Conservation (phyloP, 35 echinoderm and acorn worm species). For the Eucidaris tribuloides region DNA sequence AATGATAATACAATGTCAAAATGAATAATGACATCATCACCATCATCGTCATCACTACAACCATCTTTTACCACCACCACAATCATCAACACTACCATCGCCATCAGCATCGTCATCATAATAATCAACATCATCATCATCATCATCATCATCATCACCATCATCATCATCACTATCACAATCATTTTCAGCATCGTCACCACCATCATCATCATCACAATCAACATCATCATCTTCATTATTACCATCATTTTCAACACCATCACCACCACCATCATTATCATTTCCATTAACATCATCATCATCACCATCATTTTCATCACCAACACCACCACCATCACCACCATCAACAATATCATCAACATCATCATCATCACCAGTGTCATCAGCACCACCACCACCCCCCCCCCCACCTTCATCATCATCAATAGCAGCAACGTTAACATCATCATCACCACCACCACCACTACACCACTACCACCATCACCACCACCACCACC, state of each 20-base stretch:
- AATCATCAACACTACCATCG: neutral
- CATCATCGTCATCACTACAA: neutral
- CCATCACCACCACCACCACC: neutral
- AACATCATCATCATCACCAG: neutral
- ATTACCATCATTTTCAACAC: neutral
- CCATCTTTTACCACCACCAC: neutral
- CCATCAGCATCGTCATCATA: too few relatives aligned
- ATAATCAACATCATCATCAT: too few relatives aligned
- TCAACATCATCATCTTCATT: neutral
- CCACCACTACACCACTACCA: neutral
- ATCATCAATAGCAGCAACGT: neutral
- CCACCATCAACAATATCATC: neutral
- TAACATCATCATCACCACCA: constrained; percentile 1
- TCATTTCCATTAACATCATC: neutral
- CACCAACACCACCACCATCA: neutral
- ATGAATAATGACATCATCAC: neutral
- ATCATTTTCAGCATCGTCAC: too few relatives aligned
- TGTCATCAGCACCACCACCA: neutral
- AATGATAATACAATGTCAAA: neutral
- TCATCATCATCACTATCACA: too few relatives aligned
- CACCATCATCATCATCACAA: neutral
- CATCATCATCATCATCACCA: too few relatives aligned
- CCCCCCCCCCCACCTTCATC: neutral
- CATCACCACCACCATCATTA: neutral
- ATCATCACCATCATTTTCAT: neutral